Evolutionary conservation across 2,797 vertebrate species (phyloP).

Genomic region (Gadopsis bispinosus): DNA sequence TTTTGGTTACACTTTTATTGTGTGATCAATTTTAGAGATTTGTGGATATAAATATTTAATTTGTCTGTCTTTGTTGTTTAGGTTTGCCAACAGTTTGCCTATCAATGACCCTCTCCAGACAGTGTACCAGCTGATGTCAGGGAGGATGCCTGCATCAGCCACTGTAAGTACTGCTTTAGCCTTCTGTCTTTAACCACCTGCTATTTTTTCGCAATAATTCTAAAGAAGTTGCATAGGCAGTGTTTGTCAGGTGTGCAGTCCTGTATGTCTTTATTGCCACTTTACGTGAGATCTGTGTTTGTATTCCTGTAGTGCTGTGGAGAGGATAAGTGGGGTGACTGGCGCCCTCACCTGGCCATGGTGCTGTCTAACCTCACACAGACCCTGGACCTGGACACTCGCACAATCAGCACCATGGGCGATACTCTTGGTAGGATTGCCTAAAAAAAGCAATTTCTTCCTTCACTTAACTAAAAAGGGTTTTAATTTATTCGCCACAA

Average conservation of each 20-base stretch:
- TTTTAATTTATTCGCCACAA: not conserved
- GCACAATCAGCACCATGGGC: slow-evolving; percentile 96
- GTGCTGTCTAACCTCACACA: slow-evolving; percentile 95
- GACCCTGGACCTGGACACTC: slow-evolving; percentile 91
- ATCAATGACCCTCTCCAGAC: slow-evolving; percentile 99
- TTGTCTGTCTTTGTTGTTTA: slow-evolving; percentile 62
- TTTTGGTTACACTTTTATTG: not conserved
- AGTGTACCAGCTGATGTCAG: slow-evolving; percentile 98
- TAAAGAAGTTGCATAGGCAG: not conserved
- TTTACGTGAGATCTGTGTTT: not conserved
- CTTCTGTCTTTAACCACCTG: not conserved
- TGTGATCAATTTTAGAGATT: not conserved
- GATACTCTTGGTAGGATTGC: slow-evolving; percentile 92
- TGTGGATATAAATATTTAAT: not conserved
- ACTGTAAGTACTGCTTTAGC: slow-evolving; percentile 83
- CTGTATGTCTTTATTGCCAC: not conserved
- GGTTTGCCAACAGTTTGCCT: slow-evolving; percentile 98
- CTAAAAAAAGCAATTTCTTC: not conserved
- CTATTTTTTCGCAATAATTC: not conserved
- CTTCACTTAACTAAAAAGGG: fast-evolving
- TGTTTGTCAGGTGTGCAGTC: not conserved
- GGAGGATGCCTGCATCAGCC: slow-evolving; percentile 97
- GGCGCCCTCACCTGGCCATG: slow-evolving; percentile 98
- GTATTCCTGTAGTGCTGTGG: slow-evolving; percentile 89
- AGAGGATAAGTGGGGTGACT: slow-evolving; percentile 99